These are phyloP conservation scores for Trissoscelio sp. DNA, from an alignment of 2,888 invertebrate species.

Conservation along the genomic window DNA sequence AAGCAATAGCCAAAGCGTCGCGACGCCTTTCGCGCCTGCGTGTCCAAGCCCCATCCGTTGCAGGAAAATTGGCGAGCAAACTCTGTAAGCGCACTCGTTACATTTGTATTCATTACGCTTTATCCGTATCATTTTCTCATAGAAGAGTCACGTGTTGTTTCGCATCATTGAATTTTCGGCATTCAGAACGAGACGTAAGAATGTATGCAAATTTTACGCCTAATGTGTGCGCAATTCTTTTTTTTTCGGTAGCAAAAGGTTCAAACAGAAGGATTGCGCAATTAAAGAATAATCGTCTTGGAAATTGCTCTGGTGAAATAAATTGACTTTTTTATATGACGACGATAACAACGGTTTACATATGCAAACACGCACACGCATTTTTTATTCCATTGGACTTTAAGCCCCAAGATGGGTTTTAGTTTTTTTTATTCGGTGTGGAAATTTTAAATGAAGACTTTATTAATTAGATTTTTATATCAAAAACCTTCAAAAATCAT, in stretches of 20 bases:
- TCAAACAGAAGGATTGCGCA: background rate
- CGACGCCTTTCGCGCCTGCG: slow-evolving; percentile 62
- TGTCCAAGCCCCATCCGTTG: slow-evolving; percentile 47
- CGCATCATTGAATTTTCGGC: slow-evolving; percentile 47
- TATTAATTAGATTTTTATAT: no score
- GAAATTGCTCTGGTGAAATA: background rate
- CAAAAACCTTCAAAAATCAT: no score
- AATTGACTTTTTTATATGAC: background rate
- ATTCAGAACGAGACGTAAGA: slow-evolving; percentile 13
- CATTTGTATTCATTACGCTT: slow-evolving; percentile 70
- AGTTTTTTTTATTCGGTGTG: no score
- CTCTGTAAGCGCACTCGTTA: slow-evolving; percentile 64
- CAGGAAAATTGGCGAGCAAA: slow-evolving; percentile 64
- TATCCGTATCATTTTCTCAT: slow-evolving; percentile 58
- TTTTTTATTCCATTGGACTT: no score
- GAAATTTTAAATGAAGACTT: no score
- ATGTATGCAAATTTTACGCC: slow-evolving; percentile 34
- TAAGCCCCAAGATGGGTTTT: no score
- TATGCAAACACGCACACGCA: no score
- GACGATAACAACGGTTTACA: no score
- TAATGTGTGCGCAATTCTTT: no score
- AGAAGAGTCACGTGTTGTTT: slow-evolving; percentile 47
- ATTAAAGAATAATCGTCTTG: slow-evolving; percentile 20
- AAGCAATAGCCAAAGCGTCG: slow-evolving; percentile 66
- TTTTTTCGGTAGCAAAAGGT: no score